Percentiles rank a stretch among this genome's conserved stretches.
These are phyloP conservation scores for Eospalax fontanierii DNA, from an alignment of 2,797 vertebrate genomes.

Conservation along the genomic window DNA sequence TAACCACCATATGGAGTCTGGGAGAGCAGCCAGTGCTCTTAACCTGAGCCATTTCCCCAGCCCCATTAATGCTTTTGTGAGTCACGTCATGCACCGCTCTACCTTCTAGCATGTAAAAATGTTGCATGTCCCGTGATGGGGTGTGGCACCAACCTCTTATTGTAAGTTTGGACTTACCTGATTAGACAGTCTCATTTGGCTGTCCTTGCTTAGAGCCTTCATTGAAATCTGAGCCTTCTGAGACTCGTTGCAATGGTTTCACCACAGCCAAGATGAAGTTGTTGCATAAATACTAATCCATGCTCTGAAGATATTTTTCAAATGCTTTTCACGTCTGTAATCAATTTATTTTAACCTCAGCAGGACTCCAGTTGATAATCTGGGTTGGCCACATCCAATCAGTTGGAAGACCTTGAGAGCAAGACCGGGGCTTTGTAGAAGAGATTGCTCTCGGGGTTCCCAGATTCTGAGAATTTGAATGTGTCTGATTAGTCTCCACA, in stretches of 20 bases:
- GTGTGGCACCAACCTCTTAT: too few species aligned
- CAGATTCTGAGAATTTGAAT: not conserved
- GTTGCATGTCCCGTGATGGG: too few species aligned
- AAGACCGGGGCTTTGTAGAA: not conserved
- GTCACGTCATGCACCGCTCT: too few species aligned
- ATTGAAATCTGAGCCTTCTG: not conserved
- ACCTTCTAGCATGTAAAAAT: not conserved
- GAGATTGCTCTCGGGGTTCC: not conserved
- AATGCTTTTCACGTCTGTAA: too few species aligned
- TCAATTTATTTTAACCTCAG: not conserved
- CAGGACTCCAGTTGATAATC: not conserved
- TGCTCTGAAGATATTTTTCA: constrained; percentile 16
- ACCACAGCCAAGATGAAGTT: not conserved
- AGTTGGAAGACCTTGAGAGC: not conserved
- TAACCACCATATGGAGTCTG: too few species aligned
- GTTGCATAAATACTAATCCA: not conserved
- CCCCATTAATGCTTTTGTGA: not conserved
- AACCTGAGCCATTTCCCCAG: too few species aligned
- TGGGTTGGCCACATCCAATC: not conserved
- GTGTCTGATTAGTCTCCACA: not conserved
- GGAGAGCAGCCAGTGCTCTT: too few species aligned
- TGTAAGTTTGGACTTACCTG: not conserved
- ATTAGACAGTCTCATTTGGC: not conserved
- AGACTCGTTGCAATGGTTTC: not conserved
- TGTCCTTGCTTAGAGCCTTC: not conserved